Base-by-base conservation (phyloP, 2,113 vertebrate species). In the Poicephalus meyeri region DNA sequence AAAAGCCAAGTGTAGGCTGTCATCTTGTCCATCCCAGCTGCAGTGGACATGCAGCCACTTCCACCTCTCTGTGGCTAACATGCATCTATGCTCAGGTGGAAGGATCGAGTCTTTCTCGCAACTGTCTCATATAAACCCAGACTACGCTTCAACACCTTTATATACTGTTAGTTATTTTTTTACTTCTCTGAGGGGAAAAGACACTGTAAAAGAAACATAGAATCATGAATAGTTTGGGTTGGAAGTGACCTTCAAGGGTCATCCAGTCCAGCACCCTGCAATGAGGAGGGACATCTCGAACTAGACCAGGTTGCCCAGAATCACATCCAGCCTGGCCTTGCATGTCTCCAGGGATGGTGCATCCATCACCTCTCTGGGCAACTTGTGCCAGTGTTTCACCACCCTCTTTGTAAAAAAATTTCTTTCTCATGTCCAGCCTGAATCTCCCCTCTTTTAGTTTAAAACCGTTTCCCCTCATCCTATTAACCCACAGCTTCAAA, bases 41-140 rank as follows among this genome's bases (percentile, higher is more conserved):
- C 52, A 53, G 5, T 19, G 46, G 13, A 55, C 11, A 3, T 41
- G 23, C 12, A 41, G 72, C 26, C 11, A 18, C 26, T 65, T 89
- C 42, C 56, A 61, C 5, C 11, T 49, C 33, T 46, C 74, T 47
- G 13, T 39, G 23, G 7, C 18, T 31, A 70, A 33, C 10, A 6
- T 2, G 3, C 3, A 11, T 26, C 35, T 31, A 20, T 0, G 2
- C 28, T 39, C 50, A 63, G 26, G 42, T 5, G 1, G 26, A 47
- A 76, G 33, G 23, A 24, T 6, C 26, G 3, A 23, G 20, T 41
- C 20, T 71, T 86, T 76, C 24, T 74, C 15, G 10, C 37, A 81
- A 1, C 8, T 46, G 33, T 69, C 41, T 88, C 64, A 66, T 26
- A 42, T 49, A 64, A 89, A 79, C 19, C 8, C 16, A 60, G 72